Evolutionary conservation across 2,888 invertebrate genomes (phyloP), one percentile per base, ranked within the genome.

Genomic region (Habroteleia sp.): DNA sequence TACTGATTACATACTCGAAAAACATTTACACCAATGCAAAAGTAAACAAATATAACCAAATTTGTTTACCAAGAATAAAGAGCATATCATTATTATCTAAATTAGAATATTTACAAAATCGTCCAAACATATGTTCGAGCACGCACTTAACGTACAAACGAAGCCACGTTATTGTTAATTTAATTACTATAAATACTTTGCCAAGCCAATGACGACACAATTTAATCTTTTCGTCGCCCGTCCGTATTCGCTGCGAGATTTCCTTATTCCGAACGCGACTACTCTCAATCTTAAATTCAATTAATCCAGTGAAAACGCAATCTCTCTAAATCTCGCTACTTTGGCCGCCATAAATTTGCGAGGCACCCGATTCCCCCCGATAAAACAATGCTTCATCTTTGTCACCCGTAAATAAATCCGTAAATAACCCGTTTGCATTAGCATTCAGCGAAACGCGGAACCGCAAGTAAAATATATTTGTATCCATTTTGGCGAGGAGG

Each of bases 311-410:
- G 16, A 3, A 25, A 41, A 50, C 44, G 42, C 60, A 29, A 44
- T 60, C 44, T 20, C 52, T 50, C 14, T 17, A 52, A 46, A 66
- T 66, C 66, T 46, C 46, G 5, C 35, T 23, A 11, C 29, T 56
- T 10, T 35, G 16, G 17, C n/a, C 16, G 50, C 35, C 6, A 33
- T 58, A 58, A 68, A 68, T 68, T 27, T 20, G 23, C 13, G 17
- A 35, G 16, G 10, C 13, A 3, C 4, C 11, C 52, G 14, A 2
- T 48, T 52, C 20, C 10, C 20, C 17, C 42, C 52, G 33, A 68
- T 58, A 66, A 68, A 68, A 68, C 48, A 68, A 66, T 48, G 48
- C 33, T 56, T 66, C 66, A 66, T 66, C 66, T 66, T 66, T 66
- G 56, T 66, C 66, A 48, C 20, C 39, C 54, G 54, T 46, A 54